A percentile compares a stretch with the other conserved stretches of the same genome.
Evolutionary conservation across 2,113 vertebrate genomes (phyloP).

Genomic region (Anolis sagrei): DNA sequence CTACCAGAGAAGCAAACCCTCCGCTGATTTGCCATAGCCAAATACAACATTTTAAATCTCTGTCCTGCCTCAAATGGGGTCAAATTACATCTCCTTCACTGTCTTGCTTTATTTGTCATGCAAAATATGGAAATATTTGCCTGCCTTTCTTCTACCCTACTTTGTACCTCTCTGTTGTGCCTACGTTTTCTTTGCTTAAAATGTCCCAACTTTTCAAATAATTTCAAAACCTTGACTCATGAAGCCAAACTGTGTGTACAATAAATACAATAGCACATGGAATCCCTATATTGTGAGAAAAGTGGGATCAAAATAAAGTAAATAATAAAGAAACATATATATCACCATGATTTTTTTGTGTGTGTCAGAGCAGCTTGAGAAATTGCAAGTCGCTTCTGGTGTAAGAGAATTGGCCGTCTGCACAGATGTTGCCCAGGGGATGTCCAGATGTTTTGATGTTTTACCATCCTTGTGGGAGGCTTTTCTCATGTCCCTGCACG

Average conservation of each 20-base stretch:
- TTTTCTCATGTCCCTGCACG: too few relatives aligned
- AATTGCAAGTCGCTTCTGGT: too few relatives aligned
- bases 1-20: not conserved
- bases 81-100: not conserved
- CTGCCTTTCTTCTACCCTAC: constrained; percentile 11
- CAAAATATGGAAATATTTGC: constrained; percentile 29
- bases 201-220: not conserved
- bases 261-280: too few relatives aligned
- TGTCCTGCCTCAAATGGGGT: not conserved
- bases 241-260: not conserved
- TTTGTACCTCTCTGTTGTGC: constrained; percentile 36
- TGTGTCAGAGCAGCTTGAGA: too few relatives aligned
- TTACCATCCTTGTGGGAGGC: too few relatives aligned
- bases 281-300: too few relatives aligned
- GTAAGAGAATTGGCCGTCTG: too few relatives aligned
- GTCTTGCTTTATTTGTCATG: not conserved
- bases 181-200: constrained; percentile 29
- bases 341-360: too few relatives aligned
- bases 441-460: too few relatives aligned
- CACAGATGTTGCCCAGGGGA: too few relatives aligned
- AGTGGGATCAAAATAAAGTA: too few relatives aligned
- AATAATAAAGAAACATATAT: too few relatives aligned
- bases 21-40: constrained; percentile 22
- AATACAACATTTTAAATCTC: constrained; percentile 26
- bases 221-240: not conserved